Conservation (phyloP, 1,140 invertebrate species). For the Saxidomus purpurata region DNA sequence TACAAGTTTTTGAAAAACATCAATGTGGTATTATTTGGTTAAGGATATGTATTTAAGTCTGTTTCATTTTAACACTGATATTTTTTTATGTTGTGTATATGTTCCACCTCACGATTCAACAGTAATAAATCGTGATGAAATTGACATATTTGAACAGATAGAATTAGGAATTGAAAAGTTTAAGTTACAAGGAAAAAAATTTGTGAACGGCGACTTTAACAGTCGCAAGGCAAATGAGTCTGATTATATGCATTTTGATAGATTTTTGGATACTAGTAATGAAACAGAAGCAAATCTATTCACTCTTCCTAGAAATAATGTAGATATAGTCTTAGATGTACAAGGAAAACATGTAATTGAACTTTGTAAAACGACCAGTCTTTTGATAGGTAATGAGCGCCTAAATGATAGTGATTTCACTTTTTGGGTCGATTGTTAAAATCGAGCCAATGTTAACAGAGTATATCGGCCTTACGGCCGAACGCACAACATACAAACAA, state of each 20-base stretch:
- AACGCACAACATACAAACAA: no score
- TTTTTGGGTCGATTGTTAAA: no score
- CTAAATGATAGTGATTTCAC: neutral
- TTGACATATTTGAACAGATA: constrained; percentile 33
- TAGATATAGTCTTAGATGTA: neutral
- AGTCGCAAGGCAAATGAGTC: neutral
- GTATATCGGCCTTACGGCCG: no score
- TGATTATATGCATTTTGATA: constrained; percentile 24
- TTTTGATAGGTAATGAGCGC: neutral
- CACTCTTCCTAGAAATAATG: neutral
- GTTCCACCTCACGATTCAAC: constrained; percentile 6
- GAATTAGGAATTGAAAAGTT: constrained; percentile 45
- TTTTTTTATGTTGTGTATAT: constrained; percentile 29
- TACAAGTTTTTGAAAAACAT: no score
- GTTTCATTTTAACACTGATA: neutral
- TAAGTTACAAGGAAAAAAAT: neutral
- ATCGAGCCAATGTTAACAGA: no score
- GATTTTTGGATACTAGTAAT: neutral
- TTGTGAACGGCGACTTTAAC: constrained; percentile 20
- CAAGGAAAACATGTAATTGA: neutral
- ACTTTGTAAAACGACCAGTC: neutral
- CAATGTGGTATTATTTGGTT: no score
- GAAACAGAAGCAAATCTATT: neutral
- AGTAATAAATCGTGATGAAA: neutral
- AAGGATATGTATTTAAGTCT: no score